phyloP scores from a whole-genome alignment of 2,888 invertebrate species.

The Habroteleia sp. region DNA sequence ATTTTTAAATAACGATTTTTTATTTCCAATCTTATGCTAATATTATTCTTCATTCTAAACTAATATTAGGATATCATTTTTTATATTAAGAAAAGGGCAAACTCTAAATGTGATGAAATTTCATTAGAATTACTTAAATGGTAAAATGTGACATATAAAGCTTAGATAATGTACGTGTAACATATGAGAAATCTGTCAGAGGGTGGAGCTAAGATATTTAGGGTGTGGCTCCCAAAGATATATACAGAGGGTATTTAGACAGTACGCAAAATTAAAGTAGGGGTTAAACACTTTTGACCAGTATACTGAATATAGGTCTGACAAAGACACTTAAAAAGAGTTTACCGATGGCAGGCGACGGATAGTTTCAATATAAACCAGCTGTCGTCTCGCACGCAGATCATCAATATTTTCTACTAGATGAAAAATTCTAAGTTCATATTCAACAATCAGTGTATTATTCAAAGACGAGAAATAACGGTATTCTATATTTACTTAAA shows the following conservation, averaged over 20 bases:
- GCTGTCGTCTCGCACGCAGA: slow-evolving; percentile 78
- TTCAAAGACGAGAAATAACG: slow-evolving; percentile 13
- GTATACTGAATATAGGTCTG: slow-evolving; percentile 15
- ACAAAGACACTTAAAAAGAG: slow-evolving; percentile 52
- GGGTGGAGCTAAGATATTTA: slow-evolving; percentile 74
- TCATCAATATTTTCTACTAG: slow-evolving; percentile 67
- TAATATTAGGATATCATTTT: no score
- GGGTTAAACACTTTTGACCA: slow-evolving; percentile 69
- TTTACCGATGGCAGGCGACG: slow-evolving; percentile 63
- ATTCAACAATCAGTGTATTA: slow-evolving; percentile 39
- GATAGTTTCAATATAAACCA: slow-evolving; percentile 77
- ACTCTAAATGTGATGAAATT: slow-evolving; percentile 31
- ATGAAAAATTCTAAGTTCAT: slow-evolving; percentile 29
- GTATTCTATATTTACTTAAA: slow-evolving; percentile 11
- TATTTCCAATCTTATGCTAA: no score
- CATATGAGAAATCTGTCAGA: slow-evolving; percentile 63
- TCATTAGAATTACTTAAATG: slow-evolving; percentile 36
- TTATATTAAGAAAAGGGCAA: no score
- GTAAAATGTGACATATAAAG: slow-evolving; percentile 55
- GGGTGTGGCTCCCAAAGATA: slow-evolving; percentile 75
- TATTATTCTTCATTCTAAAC: no score
- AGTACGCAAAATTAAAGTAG: slow-evolving; percentile 66
- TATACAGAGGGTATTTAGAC: slow-evolving; percentile 73
- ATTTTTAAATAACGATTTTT: no score
- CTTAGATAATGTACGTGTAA: slow-evolving; percentile 39